phyloP scores from a whole-genome alignment of 2,797 vertebrate genomes.

The Poeciliopsis presidionis region DNA sequence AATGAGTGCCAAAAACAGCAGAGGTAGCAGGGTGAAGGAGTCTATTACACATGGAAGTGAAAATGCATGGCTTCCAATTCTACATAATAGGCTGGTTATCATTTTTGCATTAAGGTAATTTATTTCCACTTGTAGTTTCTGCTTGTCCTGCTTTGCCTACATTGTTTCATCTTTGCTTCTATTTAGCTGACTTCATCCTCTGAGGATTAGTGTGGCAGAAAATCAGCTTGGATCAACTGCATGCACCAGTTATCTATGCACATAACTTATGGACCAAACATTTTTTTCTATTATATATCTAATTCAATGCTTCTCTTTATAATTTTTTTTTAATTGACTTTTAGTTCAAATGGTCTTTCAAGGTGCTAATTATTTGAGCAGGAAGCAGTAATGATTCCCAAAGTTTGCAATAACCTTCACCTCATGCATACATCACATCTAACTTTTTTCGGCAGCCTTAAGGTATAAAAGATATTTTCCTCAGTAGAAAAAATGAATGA shows the following conservation, averaged over 20 bases:
- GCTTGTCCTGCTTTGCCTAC: conserved; percentile 47
- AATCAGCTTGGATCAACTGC: conserved; percentile 19
- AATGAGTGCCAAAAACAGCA: conserved; percentile 55
- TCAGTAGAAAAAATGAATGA: not conserved
- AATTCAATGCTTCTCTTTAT: not conserved
- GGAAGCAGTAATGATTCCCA: not conserved
- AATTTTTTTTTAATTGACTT: not conserved
- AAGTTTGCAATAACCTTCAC: conserved; percentile 2
- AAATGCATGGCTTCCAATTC: conserved; percentile 63
- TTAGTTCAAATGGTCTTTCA: conserved; percentile 15
- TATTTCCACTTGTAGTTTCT: conserved; percentile 49
- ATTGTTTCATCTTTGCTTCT: conserved; percentile 63
- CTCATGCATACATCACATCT: not conserved
- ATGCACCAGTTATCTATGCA: not conserved
- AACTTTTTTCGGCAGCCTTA: not conserved
- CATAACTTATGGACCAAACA: not conserved
- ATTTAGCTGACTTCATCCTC: conserved; percentile 53
- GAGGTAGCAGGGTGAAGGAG: conserved; percentile 57
- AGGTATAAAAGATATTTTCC: not conserved
- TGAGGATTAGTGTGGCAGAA: conserved; percentile 39
- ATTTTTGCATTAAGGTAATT: conserved; percentile 58
- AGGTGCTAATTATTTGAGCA: conserved; percentile 9
- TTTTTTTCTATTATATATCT: not conserved
- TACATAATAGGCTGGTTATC: conserved; percentile 58
- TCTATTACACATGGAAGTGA: conserved; percentile 40